phyloP scores from a whole-genome alignment of 2,888 invertebrate genomes.

The Tetragnatha montana region DNA sequence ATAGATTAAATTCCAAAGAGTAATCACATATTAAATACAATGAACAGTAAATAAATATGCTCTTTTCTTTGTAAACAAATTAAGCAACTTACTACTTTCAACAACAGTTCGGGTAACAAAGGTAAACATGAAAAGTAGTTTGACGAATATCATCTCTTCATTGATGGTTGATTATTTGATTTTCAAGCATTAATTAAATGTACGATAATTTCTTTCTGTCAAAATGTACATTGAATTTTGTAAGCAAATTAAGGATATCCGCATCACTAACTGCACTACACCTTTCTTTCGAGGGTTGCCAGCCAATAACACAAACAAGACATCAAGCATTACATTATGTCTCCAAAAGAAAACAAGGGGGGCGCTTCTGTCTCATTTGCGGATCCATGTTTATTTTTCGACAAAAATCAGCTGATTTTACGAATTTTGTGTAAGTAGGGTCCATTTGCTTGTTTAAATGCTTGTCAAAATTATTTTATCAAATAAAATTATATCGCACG shows the following conservation, averaged over 20 bases:
- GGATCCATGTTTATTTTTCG: neutral
- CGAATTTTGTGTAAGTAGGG: neutral
- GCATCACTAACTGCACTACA: constrained; percentile 70
- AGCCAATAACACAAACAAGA: constrained; percentile 38
- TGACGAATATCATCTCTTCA: constrained; percentile 68
- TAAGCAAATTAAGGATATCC: constrained; percentile 71
- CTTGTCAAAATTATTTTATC: neutral
- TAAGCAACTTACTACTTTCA: constrained; percentile 59
- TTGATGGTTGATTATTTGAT: constrained; percentile 51
- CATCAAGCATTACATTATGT: constrained; percentile 41
- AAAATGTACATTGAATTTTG: constrained; percentile 63
- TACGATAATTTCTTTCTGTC: constrained; percentile 42
- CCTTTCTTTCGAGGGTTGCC: constrained; percentile 66
- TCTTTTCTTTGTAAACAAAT: constrained; percentile 57
- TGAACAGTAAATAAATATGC: neutral
- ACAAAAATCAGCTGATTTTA: neutral
- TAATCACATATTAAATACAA: neutral
- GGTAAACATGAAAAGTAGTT: constrained; percentile 57
- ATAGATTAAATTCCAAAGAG: neutral
- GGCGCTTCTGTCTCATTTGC: neutral
- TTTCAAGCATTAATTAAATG: constrained; percentile 46
- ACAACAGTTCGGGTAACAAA: constrained; percentile 66
- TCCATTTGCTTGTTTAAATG: neutral
- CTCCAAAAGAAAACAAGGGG: constrained; percentile 19
- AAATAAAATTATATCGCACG: neutral